Base-by-base conservation (phyloP, 2,113 vertebrate species). In the Elephas maximus region DNA sequence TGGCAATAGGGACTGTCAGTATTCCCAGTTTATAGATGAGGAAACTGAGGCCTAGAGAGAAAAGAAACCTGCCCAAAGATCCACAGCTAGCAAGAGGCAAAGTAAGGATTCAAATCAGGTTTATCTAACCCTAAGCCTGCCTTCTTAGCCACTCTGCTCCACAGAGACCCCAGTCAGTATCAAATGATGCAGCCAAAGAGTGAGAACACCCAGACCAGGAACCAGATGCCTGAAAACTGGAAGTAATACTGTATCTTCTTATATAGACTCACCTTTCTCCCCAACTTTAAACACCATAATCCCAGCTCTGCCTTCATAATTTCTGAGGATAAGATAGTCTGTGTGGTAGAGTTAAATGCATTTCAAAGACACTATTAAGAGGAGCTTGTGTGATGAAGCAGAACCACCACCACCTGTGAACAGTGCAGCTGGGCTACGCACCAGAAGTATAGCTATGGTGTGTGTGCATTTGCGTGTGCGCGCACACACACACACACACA, bases 61-160 rank as follows among this genome's bases (percentile, higher is more conserved):
- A 57, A 57, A 12, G 53, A 1, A 57, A 69, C 26, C 92, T 62
- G 28, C 44, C 23, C 51, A 45, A 33, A 93, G 73, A 74, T n/a
- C 76, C 71, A 67, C 5, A 44, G 21, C 45, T 86, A 57, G 53
- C 60, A 85, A 67, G 45, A 82, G 48, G 41, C 86, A 81, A n/a
- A 85, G 84, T 78, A 17, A 33, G 73, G 23, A 88, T 88, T 96
- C 51, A 84, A 65, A 88, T n/a, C 6, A 33, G 44, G n/a, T 91
- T 30, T 90, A 6, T 57, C 60, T 78, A 37, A 85, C 48, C 74
- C 62, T 21, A 2, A 86, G 60, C 57, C 69, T 73, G 1, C 7
- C n/a, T 30, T 85, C 45, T 81, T 82, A 93, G 82, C 60, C 26
- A 26, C 28, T 69, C 45, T 28, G 17, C 45, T 88, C 63, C 63